Evolutionary conservation across 2,888 invertebrate species (phyloP), one percentile per base, ranked within the genome.

Genomic region (Eurytoma adleriae): DNA sequence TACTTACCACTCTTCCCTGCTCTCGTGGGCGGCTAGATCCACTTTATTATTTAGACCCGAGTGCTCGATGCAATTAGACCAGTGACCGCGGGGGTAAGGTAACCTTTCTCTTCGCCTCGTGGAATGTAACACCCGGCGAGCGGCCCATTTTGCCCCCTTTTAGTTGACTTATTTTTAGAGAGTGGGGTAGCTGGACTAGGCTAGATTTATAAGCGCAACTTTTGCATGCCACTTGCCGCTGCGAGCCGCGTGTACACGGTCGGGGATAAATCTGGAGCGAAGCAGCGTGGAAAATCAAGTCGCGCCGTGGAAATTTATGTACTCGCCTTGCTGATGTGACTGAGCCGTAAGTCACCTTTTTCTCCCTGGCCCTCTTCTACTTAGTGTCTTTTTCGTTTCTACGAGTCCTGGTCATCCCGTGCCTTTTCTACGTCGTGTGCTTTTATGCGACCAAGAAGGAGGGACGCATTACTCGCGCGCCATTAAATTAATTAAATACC

Each of bases 201-300:
- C 12, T 40, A 64, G 48, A 64, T 64, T 64, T 64, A 48, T 64
- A 30, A 40, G 64, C 64, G n/a, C 64, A 64, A 64, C 64, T 64
- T 64, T 64, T 18, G n/a, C 62, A 10, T n/a, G 30, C 40, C 62
- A 62, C n/a, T 30, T n/a, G 27, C 30, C 64, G 18, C 64, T 48
- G 20, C 20, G 40, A 40, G 48, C 54, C 18, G 14, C 3, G 70
- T 48, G 40, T 52, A 50, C 16, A 56, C 13, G n/a, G 64, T 1
- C 3, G 27, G 18, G 27, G n/a, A 73, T 79, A 73, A 79, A 69
- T 79, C 62, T 69, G 12, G 14, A 52, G 69, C 56, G 56, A 68
- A 54, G 68, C 59, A 27, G 40, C 50, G 54, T 73, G 24, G 54
- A 54, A 73, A 69, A 68, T 74, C 73, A 73, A 73, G 73, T 48